Evolutionary conservation across 2,888 invertebrate species (phyloP), one percentile per base, ranked within the genome.

Genomic region (Emmelina monodactyla): DNA sequence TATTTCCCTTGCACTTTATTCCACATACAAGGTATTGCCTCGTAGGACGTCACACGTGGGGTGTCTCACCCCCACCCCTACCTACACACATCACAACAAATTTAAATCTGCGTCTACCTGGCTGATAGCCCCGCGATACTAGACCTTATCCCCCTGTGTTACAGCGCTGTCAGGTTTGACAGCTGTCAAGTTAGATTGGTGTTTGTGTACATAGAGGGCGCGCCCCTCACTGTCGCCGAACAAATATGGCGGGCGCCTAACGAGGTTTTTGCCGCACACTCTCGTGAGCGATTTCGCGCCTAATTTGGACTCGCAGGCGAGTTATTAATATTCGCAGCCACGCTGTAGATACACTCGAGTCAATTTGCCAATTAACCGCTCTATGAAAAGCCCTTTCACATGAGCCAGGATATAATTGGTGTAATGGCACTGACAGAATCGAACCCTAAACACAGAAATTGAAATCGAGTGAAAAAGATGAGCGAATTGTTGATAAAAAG

Each of bases 221-320:
- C 72, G 66, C 71, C 75, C 70, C 70, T 62, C 58, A 53, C 66
- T 72, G 76, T 75, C 72, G 65, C 67, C 60, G 69, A 67, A 66
- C 75, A 76, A 78, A 78, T 61, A 78, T 78, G 78, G 78, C 78
- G 63, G 63, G n/a, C 64, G 58, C 55, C 64, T 73, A 75, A 78
- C 75, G 68, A 73, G 68, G 72, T 76, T 76, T 75, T 72, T 73
- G 71, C 67, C 67, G 64, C 61, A 53, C 55, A 50, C 58, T 53
- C 64, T 68, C 65, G 75, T 71, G 75, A 69, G 59, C 67, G 70
- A 69, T 76, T 76, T 76, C 75, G 73, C 78, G 78, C 76, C 78
- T 73, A 75, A 73, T 76, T 73, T 75, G 59, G 62, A 68, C 57
- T 62, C 16, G 11, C 25, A 25, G 25, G 11, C 6, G 19, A 5